Base-by-base conservation (phyloP, 2,888 invertebrate species). In the Stegophylla sp. region DNA sequence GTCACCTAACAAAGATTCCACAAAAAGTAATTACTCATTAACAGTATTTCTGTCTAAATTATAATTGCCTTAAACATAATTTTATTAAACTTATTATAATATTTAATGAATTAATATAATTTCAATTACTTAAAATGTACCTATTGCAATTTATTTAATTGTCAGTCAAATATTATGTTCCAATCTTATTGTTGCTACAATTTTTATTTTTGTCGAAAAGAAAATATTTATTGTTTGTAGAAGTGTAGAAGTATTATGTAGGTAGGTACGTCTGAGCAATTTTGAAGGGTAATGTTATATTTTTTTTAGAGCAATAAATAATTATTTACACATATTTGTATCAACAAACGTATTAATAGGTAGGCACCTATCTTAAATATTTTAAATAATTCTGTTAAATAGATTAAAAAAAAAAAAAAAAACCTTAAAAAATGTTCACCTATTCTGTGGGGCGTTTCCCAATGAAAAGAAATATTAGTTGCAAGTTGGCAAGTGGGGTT, bases 361-460 rank as follows among this genome's bases (percentile, higher is more conserved):
- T 59, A 1, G 26, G 3, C 26, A 26, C 23, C 17, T 64, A 64
- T 75, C 5, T 74, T 48, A 12, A 75, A 76, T 66, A 26, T 43
- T 76, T 76, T 26, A 17, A 76, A 76, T 66, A 53, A 43, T 75
- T 64, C 3, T 13, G 64, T 53, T 64, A 41, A 23, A 51, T 23
- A 53, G 51, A 53, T 53, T 15, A 48, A 59, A 28, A 10, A 28
- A 59, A 28, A 23, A 72, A 56, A 43, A 73, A 48, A 56, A 45
- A 51, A 75, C 45, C 20, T 63, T 63, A 17, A 48, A 53, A 51
- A 76, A 10, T 76, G 53, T 76, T 76, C 51, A 66, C 53, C 53
- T 76, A 53, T 75, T 64, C 17, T 51, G 3, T 66, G 66, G 63
- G 75, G 75, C 75, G 75, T 76, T 76, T 76, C 75, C 75, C 9